phyloP scores from a whole-genome alignment of 2,888 invertebrate genomes.

The Cerceris rybyensis region DNA sequence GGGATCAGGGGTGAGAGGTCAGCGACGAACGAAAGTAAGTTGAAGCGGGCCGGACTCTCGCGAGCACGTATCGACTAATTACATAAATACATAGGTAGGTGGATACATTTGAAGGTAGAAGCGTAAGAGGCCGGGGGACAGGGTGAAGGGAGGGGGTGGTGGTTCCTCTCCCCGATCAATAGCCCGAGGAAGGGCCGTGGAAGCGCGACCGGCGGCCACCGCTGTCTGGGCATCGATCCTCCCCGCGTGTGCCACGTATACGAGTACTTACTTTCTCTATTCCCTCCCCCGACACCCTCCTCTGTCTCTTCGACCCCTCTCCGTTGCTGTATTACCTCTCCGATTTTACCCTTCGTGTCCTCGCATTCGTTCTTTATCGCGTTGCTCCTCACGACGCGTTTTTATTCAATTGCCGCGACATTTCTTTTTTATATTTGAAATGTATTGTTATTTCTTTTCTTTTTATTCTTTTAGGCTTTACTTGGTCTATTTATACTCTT shows the following conservation, averaged over 20 bases:
- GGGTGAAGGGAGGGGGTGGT: conserved; percentile 27
- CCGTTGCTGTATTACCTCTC: not conserved
- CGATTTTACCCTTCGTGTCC: not conserved
- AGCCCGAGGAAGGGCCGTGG: conserved; percentile 70
- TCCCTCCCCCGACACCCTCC: conserved; percentile 15
- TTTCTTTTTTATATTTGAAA: too few species aligned
- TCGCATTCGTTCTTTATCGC: not conserved
- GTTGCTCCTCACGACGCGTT: not conserved
- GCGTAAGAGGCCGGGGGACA: conserved; percentile 41
- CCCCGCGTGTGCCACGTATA: conserved; percentile 52
- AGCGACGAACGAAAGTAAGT: not conserved
- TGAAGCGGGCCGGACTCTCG: not conserved
- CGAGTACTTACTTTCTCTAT: conserved; percentile 43
- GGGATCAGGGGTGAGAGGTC: not conserved
- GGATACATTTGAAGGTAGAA: conserved; percentile 32
- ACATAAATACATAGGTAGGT: conserved; percentile 8
- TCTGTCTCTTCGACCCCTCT: conserved; percentile 11
- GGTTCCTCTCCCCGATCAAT: conserved; percentile 67
- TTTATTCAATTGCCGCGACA: not conserved
- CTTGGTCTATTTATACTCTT: too few species aligned
- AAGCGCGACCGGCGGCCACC: conserved; percentile 68
- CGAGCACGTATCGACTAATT: not conserved
- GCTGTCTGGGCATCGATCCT: conserved; percentile 73
- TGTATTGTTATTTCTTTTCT: too few species aligned
- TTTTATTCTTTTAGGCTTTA: too few species aligned